Evolutionary conservation across 2,113 vertebrate species (phyloP).

Genomic region (Onychostruthus taczanowskii): DNA sequence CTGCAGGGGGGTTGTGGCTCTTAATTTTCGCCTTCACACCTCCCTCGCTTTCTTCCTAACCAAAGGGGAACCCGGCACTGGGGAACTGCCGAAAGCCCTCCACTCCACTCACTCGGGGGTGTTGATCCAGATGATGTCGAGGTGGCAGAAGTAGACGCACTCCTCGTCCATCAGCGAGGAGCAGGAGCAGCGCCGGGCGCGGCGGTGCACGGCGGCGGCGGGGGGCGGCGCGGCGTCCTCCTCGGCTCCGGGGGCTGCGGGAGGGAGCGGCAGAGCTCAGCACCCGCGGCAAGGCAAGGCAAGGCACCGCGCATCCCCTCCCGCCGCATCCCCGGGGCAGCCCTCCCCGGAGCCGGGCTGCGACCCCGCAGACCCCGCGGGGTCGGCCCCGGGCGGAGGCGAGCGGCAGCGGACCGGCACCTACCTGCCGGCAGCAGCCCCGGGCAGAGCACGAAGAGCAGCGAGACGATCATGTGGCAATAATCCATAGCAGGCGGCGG

Average conservation of each 20-base stretch:
- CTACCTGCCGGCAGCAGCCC: conserved; percentile 71
- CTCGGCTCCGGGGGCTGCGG: conserved; percentile 34
- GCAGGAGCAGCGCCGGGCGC: conserved; percentile 92
- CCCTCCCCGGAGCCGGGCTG: not conserved
- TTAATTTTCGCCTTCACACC: not conserved
- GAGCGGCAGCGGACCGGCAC: not conserved
- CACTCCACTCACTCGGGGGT: conserved; percentile 84
- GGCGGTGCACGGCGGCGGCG: conserved; percentile 60
- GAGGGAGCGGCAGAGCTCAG: conserved; percentile 30
- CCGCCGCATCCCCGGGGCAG: not conserved
- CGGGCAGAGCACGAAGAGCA: conserved; percentile 77
- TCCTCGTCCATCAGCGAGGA: conserved; percentile 91
- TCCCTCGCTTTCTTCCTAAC: not conserved
- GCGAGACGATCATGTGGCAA: conserved; percentile 73
- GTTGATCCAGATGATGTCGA: conserved; percentile 99
- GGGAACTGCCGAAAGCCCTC: not conserved
- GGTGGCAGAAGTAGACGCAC: conserved; percentile 97
- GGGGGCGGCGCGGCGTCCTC: not conserved
- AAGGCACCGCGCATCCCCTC: not conserved
- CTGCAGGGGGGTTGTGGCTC: not conserved
- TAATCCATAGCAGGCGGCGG: conserved; percentile 74
- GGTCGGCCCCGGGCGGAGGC: not conserved
- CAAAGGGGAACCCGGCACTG: not conserved
- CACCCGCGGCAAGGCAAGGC: not conserved
- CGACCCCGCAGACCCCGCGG: not conserved